These are phyloP conservation scores for Lycocorax pyrrhopterus DNA, from an alignment of 2,113 vertebrate genomes.

Conservation along the genomic window DNA sequence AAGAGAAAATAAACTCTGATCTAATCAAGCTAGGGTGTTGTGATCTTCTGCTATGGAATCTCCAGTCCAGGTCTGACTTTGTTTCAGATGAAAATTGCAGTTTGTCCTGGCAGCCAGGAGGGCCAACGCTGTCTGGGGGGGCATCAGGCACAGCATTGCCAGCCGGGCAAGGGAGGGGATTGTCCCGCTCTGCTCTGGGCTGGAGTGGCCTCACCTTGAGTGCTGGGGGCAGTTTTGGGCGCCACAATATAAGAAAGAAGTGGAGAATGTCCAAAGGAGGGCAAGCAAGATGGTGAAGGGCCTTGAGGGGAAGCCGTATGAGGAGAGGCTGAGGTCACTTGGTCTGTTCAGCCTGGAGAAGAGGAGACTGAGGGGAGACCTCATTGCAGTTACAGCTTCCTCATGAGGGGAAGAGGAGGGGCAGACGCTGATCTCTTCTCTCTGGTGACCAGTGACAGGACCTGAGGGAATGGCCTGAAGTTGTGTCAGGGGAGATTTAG, in stretches of 20 bases:
- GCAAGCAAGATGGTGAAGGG: neutral
- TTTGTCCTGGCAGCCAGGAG: neutral
- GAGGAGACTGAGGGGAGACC: neutral
- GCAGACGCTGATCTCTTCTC: neutral
- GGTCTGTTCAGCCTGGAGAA: neutral
- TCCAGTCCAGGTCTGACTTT: neutral
- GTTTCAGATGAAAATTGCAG: neutral
- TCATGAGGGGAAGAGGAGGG: fast-evolving
- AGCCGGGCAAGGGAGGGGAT: fast-evolving
- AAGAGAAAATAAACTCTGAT: neutral
- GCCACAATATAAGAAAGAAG: fast-evolving
- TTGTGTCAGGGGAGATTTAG: neutral
- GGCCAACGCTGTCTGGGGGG: fast-evolving
- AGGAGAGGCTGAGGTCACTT: neutral
- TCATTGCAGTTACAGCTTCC: neutral
- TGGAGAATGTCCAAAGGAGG: neutral
- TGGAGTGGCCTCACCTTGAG: fast-evolving
- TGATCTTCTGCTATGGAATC: neutral
- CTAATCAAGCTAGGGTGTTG: neutral
- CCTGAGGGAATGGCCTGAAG: fast-evolving
- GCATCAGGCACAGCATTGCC: fast-evolving
- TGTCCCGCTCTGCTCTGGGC: neutral
- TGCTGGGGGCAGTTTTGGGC: fast-evolving
- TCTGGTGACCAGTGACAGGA: neutral
- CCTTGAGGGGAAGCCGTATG: fast-evolving